A percentile compares a stretch with the other conserved stretches of the same genome.
These are phyloP conservation scores for Mustelus asterias DNA, from an alignment of 2,113 vertebrate genomes.

Conservation along the genomic window DNA sequence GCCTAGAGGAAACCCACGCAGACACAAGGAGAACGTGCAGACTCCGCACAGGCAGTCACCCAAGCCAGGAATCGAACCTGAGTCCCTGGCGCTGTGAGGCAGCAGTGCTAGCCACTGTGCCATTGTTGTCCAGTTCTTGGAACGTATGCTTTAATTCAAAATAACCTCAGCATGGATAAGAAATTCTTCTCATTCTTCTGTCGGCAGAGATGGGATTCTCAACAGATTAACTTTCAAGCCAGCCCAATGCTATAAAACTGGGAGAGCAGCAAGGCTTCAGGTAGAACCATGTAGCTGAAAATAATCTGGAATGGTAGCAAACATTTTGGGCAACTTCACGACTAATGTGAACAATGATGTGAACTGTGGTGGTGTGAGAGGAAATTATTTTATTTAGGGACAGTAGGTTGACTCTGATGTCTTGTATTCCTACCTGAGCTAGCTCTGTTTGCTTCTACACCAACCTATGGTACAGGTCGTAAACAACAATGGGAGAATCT, in stretches of 20 bases:
- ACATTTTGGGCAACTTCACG: neutral
- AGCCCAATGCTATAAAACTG: neutral
- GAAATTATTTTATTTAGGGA: neutral
- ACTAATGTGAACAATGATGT: neutral
- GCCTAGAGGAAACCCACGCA: too few species aligned
- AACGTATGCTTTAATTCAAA: neutral
- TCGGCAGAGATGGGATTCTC: neutral
- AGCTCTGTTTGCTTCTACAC: neutral
- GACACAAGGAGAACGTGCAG: too few species aligned
- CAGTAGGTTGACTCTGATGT: neutral
- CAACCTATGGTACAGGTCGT: neutral
- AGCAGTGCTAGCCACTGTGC: neutral
- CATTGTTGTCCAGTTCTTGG: neutral
- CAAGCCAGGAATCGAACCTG: too few species aligned
- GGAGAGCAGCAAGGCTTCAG: neutral
- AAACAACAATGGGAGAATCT: constrained; percentile 5
- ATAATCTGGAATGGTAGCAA: neutral
- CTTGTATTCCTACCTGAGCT: neutral
- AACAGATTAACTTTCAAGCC: neutral
- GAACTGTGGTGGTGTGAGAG: neutral
- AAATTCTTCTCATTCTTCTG: neutral
- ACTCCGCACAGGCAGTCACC: too few species aligned
- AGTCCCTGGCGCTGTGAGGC: neutral
- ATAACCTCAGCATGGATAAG: neutral
- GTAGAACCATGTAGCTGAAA: neutral